These are phyloP conservation scores for Acanthosepion esculentum DNA, from an alignment of 2,888 invertebrate species.

Conservation along the genomic window DNA sequence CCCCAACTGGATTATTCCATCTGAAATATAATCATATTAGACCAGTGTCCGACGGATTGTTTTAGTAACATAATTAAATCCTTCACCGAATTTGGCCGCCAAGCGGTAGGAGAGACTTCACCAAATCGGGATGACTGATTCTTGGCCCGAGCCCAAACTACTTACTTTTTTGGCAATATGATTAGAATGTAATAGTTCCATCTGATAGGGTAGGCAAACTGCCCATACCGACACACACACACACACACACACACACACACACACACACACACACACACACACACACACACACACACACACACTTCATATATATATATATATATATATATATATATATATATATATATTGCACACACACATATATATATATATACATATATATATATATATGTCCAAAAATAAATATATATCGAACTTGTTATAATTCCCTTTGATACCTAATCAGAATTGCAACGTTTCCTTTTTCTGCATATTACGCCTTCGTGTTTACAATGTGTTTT, in stretches of 20 bases:
- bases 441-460: no score
- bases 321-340: no score
- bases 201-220: slow-evolving; percentile 12
- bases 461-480: no score
- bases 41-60: slow-evolving; percentile 21
- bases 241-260: background rate
- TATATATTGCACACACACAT: no score
- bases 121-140: slow-evolving; percentile 18
- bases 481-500: no score
- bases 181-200: background rate
- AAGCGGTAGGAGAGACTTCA: background rate
- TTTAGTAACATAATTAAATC: slow-evolving; percentile 33
- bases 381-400: no score
- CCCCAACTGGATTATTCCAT: background rate
- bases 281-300: background rate
- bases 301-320: no score
- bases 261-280: background rate
- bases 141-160: background rate
- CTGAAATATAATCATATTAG: background rate
- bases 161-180: background rate
- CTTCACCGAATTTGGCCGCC: background rate
- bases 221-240: background rate
- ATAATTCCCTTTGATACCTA: no score
- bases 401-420: no score
- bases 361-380: no score